Evolutionary conservation across 1,140 invertebrate genomes (phyloP), one percentile per base, ranked within the genome.

Genomic region (Drosophila auraria): DNA sequence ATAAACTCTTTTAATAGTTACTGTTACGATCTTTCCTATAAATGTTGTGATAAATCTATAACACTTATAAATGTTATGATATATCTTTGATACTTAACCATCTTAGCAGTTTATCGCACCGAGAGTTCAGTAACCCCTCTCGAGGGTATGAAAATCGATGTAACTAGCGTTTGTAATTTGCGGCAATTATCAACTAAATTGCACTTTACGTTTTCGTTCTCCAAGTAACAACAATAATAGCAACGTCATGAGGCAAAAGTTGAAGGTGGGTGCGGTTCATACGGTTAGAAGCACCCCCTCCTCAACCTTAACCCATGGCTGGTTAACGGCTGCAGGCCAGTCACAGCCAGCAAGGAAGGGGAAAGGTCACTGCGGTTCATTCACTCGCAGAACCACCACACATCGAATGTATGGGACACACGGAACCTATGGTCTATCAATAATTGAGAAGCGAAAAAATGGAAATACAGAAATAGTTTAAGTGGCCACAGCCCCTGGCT

Each of bases 361-460:
- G 9, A 70, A 53, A 76, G 86, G 82, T 90, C 74, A 90, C 47
- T 90, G 14, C 56, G 44, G 86, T 90, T 90, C 86, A 84, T 90
- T 86, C 78, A 82, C 86, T 60, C 45, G 15, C 23, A 38, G 65
- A 51, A 69, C 38, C 66, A 49, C 44, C 33, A 56, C 53, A 56
- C 53, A 63, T 71, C n/a, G 47, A 56, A 56, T 42, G 9, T 36
- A 57, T 58, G 47, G 78, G 54, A 56, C 54, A 56, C 51, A 58
- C 54, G 56, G 23, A 63, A 71, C 53, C 3, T 69, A 68, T 68
- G 42, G 36, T 27, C 58, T 58, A 79, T 78, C 75, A 78, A 78
- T 70, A 62, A 78, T 78, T 78, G 33, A 78, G 20, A 42, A 42
- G 63, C 11, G 3, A 66, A 54, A 71, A 71, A 54, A 45, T 30